Conservation (phyloP, 2,888 invertebrate species). For the Drosophila ezoana region DNA sequence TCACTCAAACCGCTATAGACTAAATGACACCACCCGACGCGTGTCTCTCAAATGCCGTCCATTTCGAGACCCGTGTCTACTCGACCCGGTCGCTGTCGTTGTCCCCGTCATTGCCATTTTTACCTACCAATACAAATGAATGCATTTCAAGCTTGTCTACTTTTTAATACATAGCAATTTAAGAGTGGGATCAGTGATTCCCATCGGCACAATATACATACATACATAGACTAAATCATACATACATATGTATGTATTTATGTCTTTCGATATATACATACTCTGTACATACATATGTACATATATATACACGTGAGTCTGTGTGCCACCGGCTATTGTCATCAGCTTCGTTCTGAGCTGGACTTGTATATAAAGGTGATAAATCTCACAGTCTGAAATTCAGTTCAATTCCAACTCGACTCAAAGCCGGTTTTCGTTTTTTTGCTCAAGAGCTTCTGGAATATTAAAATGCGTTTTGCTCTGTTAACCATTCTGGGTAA, state of each 20-base stretch:
- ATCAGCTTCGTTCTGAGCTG: slow-evolving; percentile 37
- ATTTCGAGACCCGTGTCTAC: slow-evolving; percentile 28
- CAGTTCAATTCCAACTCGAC: slow-evolving; percentile 70
- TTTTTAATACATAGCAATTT: slow-evolving; percentile 45
- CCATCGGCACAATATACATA: slow-evolving; percentile 24
- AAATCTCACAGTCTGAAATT: slow-evolving; percentile 61
- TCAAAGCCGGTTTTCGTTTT: slow-evolving; percentile 62
- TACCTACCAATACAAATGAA: slow-evolving; percentile 41
- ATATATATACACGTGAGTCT: slow-evolving; percentile 5
- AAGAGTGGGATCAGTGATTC: slow-evolving; percentile 64
- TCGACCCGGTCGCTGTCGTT: slow-evolving; percentile 36
- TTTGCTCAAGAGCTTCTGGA: slow-evolving; percentile 36
- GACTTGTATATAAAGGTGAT: slow-evolving; percentile 77
- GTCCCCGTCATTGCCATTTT: slow-evolving; percentile 37
- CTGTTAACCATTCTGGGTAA: slow-evolving; percentile 74
- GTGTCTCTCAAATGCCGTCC: slow-evolving; percentile 48
- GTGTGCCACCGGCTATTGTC: slow-evolving; percentile 55
- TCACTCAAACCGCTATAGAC: slow-evolving; percentile 35
- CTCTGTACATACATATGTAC: too few relatives aligned
- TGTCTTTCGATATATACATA: neutral
- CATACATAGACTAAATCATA: slow-evolving; percentile 21
- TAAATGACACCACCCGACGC: slow-evolving; percentile 39
- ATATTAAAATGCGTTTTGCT: slow-evolving; percentile 80
- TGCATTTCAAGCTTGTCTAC: slow-evolving; percentile 55
- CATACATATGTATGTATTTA: slow-evolving; percentile 4